A percentile compares a stretch with the other conserved stretches of the same genome.
These are phyloP conservation scores for Nomada hirtipes DNA, from an alignment of 2,888 invertebrate species.

Conservation along the genomic window DNA sequence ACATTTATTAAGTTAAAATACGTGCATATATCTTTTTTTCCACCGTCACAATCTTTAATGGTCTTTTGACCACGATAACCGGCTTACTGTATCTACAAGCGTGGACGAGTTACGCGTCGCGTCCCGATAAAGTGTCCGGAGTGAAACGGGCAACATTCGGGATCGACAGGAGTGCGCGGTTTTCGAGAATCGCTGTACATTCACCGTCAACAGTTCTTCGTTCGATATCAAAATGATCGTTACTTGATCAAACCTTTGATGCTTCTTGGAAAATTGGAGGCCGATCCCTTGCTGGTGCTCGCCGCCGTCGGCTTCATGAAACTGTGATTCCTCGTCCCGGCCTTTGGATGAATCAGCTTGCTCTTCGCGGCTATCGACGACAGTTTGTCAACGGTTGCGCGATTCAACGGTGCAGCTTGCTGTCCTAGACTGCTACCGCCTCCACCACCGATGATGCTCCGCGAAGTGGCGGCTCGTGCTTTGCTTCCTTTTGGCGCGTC, in stretches of 20 bases:
- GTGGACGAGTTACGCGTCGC: no score
- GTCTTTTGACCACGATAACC: no score
- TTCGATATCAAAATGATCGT: conserved; percentile 9
- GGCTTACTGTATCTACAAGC: no score
- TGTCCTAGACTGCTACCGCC: conserved; percentile 84
- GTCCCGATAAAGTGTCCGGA: no score
- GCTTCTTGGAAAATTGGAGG: conserved; percentile 81
- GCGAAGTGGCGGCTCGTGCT: conserved; percentile 72
- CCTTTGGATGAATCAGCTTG: conserved; percentile 77
- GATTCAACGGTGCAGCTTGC: conserved; percentile 66
- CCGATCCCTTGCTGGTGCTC: conserved; percentile 90
- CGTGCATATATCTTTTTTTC: no score
- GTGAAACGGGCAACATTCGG: no score
- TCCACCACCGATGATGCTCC: conserved; percentile 81
- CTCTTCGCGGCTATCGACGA: conserved; percentile 63
- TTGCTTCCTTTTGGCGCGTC: conserved; percentile 52
- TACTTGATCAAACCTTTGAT: conserved; percentile 79
- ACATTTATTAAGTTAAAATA: no score
- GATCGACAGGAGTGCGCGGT: no score
- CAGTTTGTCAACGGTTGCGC: conserved; percentile 50
- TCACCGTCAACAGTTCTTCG: neutral
- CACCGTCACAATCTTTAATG: no score
- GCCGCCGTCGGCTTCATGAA: conserved; percentile 96
- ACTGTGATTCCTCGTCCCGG: conserved; percentile 80
- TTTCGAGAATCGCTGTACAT: neutral